Evolutionary conservation across 2,888 invertebrate species (phyloP).

Genomic region (Chrysina gloriosa): DNA sequence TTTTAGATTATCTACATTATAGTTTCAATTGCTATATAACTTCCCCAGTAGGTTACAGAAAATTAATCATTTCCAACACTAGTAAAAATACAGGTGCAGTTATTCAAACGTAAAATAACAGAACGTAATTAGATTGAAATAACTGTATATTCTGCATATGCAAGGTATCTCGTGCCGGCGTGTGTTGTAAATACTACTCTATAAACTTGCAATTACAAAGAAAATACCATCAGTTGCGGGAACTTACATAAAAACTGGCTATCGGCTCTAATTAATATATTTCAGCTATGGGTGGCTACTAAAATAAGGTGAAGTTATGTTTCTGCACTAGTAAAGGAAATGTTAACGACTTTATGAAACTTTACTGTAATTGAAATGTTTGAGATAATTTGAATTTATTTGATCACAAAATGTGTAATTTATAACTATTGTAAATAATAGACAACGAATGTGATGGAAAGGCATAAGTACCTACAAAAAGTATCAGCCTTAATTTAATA

Average conservation of each 20-base stretch:
- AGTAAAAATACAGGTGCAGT: not conserved
- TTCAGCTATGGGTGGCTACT: not conserved
- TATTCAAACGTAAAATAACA: constrained; percentile 21
- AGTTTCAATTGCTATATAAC: too few species aligned
- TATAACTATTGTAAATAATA: too few species aligned
- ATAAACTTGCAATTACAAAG: constrained; percentile 13
- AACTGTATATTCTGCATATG: constrained; percentile 20
- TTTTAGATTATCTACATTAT: not conserved
- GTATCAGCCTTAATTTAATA: too few species aligned
- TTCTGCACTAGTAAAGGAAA: too few species aligned
- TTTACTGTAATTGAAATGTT: too few species aligned
- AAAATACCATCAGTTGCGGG: not conserved
- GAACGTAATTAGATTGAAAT: constrained; percentile 9
- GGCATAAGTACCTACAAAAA: too few species aligned
- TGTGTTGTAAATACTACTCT: not conserved
- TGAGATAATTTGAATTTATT: too few species aligned
- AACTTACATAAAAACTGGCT: not conserved
- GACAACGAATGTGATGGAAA: too few species aligned
- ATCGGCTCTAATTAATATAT: not conserved
- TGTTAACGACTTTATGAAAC: too few species aligned
- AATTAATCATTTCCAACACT: not conserved
- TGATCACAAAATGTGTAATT: too few species aligned
- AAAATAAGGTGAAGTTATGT: too few species aligned
- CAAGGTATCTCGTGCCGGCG: not conserved
- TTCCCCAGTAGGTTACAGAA: too few species aligned